phyloP scores from a whole-genome alignment of 2,113 vertebrate species.

The Pluvialis apricaria region DNA sequence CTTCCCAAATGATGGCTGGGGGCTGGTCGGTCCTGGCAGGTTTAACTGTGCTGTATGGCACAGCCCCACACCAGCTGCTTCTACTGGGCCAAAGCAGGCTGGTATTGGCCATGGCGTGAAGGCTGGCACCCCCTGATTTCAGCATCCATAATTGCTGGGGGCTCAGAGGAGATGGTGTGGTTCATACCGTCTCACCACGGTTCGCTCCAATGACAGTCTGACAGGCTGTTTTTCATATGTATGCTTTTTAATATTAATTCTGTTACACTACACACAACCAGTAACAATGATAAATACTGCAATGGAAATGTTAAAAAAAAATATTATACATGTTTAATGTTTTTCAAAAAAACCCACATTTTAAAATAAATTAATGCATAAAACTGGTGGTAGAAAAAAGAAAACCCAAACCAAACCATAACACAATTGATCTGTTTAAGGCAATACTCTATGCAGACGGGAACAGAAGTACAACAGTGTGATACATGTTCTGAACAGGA shows the following conservation, averaged over 20 bases:
- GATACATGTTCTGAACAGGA: slow-evolving; percentile 6
- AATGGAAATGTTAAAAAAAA: slow-evolving; percentile 86
- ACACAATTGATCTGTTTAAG: slow-evolving; percentile 63
- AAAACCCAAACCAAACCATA: neutral
- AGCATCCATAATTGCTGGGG: neutral
- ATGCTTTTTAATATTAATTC: slow-evolving; percentile 80
- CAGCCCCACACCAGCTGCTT: neutral
- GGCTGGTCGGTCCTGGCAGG: neutral
- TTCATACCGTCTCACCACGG: neutral
- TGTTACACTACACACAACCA: slow-evolving; percentile 89
- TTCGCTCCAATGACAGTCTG: neutral
- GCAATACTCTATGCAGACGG: slow-evolving; percentile 53
- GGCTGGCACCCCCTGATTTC: neutral
- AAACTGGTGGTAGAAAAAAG: slow-evolving; percentile 72
- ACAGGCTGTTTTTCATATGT: slow-evolving; percentile 39
- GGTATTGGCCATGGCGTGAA: neutral
- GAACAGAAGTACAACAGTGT: slow-evolving; percentile 41
- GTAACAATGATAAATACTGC: slow-evolving; percentile 90
- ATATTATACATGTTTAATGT: slow-evolving; percentile 74
- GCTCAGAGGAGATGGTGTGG: neutral
- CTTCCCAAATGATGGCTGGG: neutral
- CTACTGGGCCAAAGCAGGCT: neutral
- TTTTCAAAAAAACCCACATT: slow-evolving; percentile 70
- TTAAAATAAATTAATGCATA: slow-evolving; percentile 84
- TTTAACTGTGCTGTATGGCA: neutral